phyloP scores from a whole-genome alignment of 2,888 invertebrate species.

The Unio delphinus region DNA sequence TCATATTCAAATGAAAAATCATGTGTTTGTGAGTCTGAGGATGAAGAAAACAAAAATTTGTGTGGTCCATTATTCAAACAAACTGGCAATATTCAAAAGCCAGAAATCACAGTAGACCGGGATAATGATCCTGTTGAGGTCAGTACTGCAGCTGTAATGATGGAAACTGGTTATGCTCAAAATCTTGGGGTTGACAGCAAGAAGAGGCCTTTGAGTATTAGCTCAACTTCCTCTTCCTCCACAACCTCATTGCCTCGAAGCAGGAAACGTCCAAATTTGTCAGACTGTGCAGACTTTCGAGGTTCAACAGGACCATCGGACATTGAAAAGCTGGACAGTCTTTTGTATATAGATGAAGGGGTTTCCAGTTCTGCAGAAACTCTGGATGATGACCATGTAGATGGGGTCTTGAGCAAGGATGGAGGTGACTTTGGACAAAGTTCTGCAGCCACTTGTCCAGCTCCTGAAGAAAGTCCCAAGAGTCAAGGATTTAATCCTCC shows the following conservation, averaged over 20 bases:
- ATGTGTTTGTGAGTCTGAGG: no score
- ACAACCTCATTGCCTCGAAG: conserved; percentile 63
- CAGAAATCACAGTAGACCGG: conserved; percentile 17
- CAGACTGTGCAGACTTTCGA: conserved; percentile 29
- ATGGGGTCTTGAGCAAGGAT: no score
- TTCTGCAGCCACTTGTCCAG: no score
- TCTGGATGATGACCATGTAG: conserved; percentile 29
- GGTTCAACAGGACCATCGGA: conserved; percentile 25
- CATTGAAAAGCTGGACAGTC: conserved; percentile 42
- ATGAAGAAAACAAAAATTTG: background rate
- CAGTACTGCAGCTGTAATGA: conserved; percentile 20
- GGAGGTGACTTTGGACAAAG: no score
- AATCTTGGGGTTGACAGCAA: conserved; percentile 61
- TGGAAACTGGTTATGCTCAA: conserved; percentile 16
- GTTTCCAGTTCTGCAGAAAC: conserved; percentile 11
- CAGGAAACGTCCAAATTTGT: conserved; percentile 56
- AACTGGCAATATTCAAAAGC: conserved; percentile 5
- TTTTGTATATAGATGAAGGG: conserved; percentile 46
- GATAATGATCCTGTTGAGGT: conserved; percentile 16
- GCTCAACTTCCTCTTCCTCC: conserved; percentile 69
- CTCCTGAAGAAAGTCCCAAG: no score
- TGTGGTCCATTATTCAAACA: no score
- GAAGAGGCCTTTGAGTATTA: conserved; percentile 69
- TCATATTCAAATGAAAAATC: no score
- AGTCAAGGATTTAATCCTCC: conserved; percentile 8